These are phyloP conservation scores for Thaleichthys pacificus DNA, from an alignment of 2,797 vertebrate genomes.

Conservation along the genomic window DNA sequence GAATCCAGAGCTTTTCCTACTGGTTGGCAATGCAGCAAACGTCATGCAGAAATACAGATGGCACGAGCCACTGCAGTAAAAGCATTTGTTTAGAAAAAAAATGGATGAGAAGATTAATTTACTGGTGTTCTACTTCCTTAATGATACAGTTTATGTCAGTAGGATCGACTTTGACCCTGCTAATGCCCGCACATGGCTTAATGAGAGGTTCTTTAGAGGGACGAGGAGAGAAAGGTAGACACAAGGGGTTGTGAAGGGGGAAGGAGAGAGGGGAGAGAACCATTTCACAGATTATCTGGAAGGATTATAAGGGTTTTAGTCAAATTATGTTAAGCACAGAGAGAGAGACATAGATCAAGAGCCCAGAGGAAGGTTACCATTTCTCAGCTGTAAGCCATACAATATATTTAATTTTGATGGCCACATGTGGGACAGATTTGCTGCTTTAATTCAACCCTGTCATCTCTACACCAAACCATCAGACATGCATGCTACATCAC, in stretches of 20 bases:
- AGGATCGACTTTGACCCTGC: slow-evolving; percentile 58
- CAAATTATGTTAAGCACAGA: slow-evolving; percentile 82
- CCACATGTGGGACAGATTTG: slow-evolving; percentile 53
- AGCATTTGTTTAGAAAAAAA: slow-evolving; percentile 72
- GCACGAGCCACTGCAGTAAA: slow-evolving; percentile 51
- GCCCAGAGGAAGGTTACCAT: slow-evolving; percentile 75
- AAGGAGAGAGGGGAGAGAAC: slow-evolving; percentile 73
- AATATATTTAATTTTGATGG: slow-evolving; percentile 78
- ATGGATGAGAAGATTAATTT: slow-evolving; percentile 74
- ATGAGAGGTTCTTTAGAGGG: slow-evolving; percentile 51
- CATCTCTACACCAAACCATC: slow-evolving; percentile 9
- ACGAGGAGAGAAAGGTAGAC: slow-evolving; percentile 67
- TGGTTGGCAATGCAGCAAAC: slow-evolving; percentile 29
- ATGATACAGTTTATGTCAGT: slow-evolving; percentile 69
- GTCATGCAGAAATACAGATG: slow-evolving; percentile 60
- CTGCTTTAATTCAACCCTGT: slow-evolving; percentile 29
- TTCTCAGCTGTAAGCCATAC: slow-evolving; percentile 79
- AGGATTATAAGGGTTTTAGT: slow-evolving; percentile 82
- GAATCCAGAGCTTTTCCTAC: slow-evolving; percentile 17
- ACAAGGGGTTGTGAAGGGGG: slow-evolving; percentile 66
- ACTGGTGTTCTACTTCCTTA: slow-evolving; percentile 70
- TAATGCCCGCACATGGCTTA: slow-evolving; percentile 65
- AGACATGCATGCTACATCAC: not conserved
- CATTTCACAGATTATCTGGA: slow-evolving; percentile 82
- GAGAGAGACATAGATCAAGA: slow-evolving; percentile 75